Evolutionary conservation across 2,888 invertebrate species (phyloP).

Genomic region (Coelinius sp.): DNA sequence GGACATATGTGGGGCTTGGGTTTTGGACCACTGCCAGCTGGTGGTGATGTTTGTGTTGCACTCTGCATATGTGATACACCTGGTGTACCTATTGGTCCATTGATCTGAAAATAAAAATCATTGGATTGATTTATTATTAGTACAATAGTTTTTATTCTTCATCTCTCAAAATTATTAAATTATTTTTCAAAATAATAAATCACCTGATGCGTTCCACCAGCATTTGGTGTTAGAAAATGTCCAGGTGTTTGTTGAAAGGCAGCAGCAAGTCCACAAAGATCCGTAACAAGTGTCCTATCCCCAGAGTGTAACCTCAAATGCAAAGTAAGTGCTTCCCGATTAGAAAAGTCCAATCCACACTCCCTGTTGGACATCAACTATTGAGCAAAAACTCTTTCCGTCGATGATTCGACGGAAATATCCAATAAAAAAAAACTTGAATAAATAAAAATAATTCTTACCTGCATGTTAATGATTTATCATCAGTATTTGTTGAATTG

Average conservation of each 20-base stretch:
- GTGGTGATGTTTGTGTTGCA: conserved; percentile 69
- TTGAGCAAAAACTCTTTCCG: not conserved
- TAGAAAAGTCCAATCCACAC: conserved; percentile 78
- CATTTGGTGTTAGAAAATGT: conserved; percentile 73
- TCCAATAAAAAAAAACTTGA: not conserved
- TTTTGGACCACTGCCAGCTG: conserved; percentile 70
- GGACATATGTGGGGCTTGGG: conserved; percentile 85
- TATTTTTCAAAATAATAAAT: not conserved
- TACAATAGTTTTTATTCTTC: too few species aligned
- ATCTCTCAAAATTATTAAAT: too few species aligned
- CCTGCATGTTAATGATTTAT: conserved; percentile 72
- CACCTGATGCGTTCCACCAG: conserved; percentile 67
- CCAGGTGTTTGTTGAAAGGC: conserved; percentile 79
- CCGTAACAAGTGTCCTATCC: conserved; percentile 85
- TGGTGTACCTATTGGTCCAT: conserved; percentile 66
- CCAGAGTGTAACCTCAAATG: conserved; percentile 86
- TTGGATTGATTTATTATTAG: conserved; percentile 43
- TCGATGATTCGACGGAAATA: not conserved
- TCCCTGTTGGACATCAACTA: conserved; percentile 67
- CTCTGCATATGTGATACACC: conserved; percentile 69
- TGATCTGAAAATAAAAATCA: conserved; percentile 61
- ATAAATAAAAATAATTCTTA: conserved; percentile 50
- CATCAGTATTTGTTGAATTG: conserved; percentile 70
- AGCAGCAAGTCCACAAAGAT: conserved; percentile 85
- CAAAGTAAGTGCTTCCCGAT: conserved; percentile 83